Base-by-base conservation (phyloP, 1,140 invertebrate genomes). In the Colletes gigas region DNA sequence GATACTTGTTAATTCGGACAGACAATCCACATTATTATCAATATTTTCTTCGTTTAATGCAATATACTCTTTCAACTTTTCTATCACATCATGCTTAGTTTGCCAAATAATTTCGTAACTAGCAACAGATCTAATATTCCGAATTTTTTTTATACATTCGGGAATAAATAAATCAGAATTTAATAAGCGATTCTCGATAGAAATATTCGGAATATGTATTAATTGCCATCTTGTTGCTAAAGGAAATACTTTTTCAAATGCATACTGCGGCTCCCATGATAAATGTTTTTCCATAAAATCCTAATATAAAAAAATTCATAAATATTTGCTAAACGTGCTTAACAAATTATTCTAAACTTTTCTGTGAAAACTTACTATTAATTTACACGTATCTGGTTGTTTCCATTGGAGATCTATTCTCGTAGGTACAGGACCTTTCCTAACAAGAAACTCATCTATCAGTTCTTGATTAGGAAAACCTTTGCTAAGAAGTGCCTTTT, bases 211-310 rank as follows among this genome's bases (percentile, higher is more conserved):
- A 83, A 92, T 83, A 89, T 95, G 91, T 66, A 92, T 59, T 55
- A 96, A 85, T 85, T 96, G 96, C 96, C 96, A 97, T 65, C 96
- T 94, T 2, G 96, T 97, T 6, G 96, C 88, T 15, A 98, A 89
- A 0, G 97, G 96, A 72, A 98, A 93, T 81, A 97, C 95, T 92
- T 98, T 98, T 83, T 96, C 95, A 77, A 97, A 95, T 59, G 96
- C 94, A 89, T 97, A 97, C 39, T 95, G 94, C 88, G 96, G 94
- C n/a, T 95, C 94, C 97, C 97, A 98, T 76, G 94, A 93, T 59
- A 97, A 89, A 86, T 96, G 94, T 72, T 92, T 93, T 0, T 92
- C 93, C 90, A 97, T 95, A 85, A 97, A 95, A 90, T 94, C 94
- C 95, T 96, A 85, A 72, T 94, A 94, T 82, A 81, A 81, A 83